These are phyloP conservation scores for Tichodroma muraria DNA, from an alignment of 2,113 vertebrate genomes.

Conservation along the genomic window DNA sequence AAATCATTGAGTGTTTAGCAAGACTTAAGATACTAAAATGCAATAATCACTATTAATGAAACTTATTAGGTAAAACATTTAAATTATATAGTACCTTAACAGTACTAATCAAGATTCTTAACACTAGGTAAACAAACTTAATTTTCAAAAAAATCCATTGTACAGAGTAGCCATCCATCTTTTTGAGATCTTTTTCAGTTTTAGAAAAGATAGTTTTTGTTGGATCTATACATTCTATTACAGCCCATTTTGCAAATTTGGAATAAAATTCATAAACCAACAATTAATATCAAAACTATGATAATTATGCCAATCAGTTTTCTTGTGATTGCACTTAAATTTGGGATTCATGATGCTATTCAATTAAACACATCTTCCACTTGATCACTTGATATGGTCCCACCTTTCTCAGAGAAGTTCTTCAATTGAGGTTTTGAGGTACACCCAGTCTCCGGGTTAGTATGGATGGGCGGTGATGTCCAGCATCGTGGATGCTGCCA, in stretches of 20 bases:
- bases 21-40: neutral
- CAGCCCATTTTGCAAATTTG: neutral
- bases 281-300: neutral
- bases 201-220: neutral
- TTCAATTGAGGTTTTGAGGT: neutral
- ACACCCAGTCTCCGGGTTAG: neutral
- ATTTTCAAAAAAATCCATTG: neutral
- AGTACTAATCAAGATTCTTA: neutral
- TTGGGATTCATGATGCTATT: neutral
- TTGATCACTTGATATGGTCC: neutral
- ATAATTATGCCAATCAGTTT: neutral
- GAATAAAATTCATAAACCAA: neutral
- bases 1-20: neutral
- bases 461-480: neutral
- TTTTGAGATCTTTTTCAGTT: neutral
- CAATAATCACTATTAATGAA: neutral
- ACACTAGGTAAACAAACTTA: neutral
- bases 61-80: neutral
- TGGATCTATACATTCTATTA: neutral
- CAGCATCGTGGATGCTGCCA: neutral
- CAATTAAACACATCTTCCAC: neutral
- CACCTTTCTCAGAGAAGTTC: neutral
- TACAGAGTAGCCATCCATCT: neutral
- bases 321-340: neutral
- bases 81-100: neutral